Evolutionary conservation across 2,113 vertebrate genomes (phyloP).

Genomic region (Mustela nigripes): DNA sequence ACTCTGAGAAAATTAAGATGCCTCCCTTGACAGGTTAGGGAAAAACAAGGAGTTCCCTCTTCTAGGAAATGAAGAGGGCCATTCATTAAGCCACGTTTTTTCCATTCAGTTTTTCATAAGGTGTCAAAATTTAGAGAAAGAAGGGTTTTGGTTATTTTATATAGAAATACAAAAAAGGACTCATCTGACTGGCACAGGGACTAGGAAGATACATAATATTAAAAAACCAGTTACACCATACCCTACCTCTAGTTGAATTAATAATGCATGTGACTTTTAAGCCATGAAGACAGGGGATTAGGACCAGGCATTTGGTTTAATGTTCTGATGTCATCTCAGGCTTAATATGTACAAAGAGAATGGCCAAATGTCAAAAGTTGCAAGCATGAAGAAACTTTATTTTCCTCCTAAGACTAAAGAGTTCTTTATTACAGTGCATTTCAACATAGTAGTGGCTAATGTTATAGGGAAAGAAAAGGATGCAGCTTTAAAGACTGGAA

Average conservation of each 20-base stretch:
- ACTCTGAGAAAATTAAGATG: neutral
- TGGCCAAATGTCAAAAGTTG: neutral
- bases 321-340: neutral
- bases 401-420: neutral
- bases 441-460: neutral
- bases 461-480: neutral
- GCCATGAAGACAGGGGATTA: neutral
- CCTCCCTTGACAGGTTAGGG: neutral
- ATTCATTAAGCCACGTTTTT: neutral
- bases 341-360: neutral
- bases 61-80: neutral
- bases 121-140: neutral
- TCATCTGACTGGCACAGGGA: neutral
- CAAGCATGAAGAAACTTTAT: conserved; percentile 24
- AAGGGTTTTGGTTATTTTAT: neutral
- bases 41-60: neutral
- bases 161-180: neutral
- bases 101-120: neutral
- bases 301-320: neutral
- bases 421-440: neutral
- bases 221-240: neutral
- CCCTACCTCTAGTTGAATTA: neutral
- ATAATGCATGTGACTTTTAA: neutral
- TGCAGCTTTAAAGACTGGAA: conserved; percentile 38
- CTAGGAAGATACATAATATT: neutral